phyloP scores from a whole-genome alignment of 2,888 invertebrate species.

The Teleiodes luculella region DNA sequence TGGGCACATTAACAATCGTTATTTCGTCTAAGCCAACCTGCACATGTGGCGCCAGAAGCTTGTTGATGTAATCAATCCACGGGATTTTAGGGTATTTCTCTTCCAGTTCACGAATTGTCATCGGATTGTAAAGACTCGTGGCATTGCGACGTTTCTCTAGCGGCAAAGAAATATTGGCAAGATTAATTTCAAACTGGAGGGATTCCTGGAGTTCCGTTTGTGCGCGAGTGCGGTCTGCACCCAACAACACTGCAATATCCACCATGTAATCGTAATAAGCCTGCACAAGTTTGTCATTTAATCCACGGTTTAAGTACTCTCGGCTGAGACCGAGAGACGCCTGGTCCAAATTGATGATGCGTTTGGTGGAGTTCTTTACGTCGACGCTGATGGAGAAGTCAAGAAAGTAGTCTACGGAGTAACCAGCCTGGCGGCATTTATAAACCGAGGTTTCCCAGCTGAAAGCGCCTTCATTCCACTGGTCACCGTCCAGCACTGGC shows the following conservation, averaged over 20 bases:
- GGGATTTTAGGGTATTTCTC: slow-evolving; percentile 85
- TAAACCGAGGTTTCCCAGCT: slow-evolving; percentile 91
- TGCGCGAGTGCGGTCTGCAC: slow-evolving; percentile 85
- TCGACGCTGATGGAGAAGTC: slow-evolving; percentile 94
- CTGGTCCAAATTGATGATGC: slow-evolving; percentile 93
- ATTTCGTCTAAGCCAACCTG: slow-evolving; percentile 83
- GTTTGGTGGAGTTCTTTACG: slow-evolving; percentile 90
- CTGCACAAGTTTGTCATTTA: slow-evolving; percentile 88
- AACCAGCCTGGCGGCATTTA: slow-evolving; percentile 87
- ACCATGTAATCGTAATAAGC: slow-evolving; percentile 93
- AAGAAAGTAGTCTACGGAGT: slow-evolving; percentile 93
- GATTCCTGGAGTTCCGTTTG: slow-evolving; percentile 86
- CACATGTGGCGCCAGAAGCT: slow-evolving; percentile 83
- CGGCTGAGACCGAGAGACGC: slow-evolving; percentile 90
- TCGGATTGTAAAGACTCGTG: slow-evolving; percentile 93
- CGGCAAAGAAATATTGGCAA: slow-evolving; percentile 93
- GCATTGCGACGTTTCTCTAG: slow-evolving; percentile 94
- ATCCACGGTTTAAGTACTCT: slow-evolving; percentile 90
- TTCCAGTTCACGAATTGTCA: slow-evolving; percentile 88
- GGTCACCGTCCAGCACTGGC: slow-evolving; percentile 90
- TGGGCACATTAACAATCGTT: slow-evolving; percentile 91
- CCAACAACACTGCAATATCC: slow-evolving; percentile 90
- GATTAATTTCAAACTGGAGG: slow-evolving; percentile 90
- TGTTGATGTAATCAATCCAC: slow-evolving; percentile 92
- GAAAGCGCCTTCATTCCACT: slow-evolving; percentile 85